Conservation (phyloP, 2,113 vertebrate genomes). For the Dasypus novemcinctus region DNA sequence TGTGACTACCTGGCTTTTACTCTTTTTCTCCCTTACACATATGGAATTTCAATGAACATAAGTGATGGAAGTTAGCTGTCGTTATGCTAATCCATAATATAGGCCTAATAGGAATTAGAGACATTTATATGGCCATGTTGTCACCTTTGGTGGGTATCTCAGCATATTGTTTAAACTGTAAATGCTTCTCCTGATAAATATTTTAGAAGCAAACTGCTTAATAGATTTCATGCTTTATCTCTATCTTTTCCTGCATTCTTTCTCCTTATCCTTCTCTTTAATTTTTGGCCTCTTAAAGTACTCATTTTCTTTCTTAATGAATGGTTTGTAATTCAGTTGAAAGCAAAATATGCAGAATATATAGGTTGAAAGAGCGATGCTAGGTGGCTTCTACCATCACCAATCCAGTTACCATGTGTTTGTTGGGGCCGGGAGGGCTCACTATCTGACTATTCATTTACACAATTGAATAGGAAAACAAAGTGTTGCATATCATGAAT, state of each 20-base stretch:
- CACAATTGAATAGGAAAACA: background rate
- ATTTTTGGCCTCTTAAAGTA: background rate
- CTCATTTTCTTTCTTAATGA: conserved; percentile 6
- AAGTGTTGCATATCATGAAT: conserved; percentile 13
- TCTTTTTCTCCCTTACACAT: background rate
- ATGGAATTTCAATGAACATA: background rate
- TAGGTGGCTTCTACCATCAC: background rate
- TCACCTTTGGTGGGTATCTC: background rate
- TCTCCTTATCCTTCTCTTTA: background rate
- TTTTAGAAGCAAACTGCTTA: background rate
- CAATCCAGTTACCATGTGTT: fast-evolving
- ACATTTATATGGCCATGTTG: background rate
- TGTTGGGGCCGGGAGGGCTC: background rate
- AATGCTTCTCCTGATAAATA: background rate
- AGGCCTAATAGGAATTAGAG: background rate
- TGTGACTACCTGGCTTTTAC: background rate
- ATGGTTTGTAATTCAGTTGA: background rate
- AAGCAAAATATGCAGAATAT: background rate
- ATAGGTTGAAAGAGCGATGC: background rate
- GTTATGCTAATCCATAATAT: background rate
- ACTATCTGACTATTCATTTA: background rate
- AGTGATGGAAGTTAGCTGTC: background rate
- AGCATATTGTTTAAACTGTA: background rate
- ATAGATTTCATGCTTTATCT: background rate
- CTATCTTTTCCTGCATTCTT: background rate